Percentiles rank a stretch among this genome's conserved stretches.
phyloP scores from a whole-genome alignment of 2,888 invertebrate genomes.

The Onchidella celtica region DNA sequence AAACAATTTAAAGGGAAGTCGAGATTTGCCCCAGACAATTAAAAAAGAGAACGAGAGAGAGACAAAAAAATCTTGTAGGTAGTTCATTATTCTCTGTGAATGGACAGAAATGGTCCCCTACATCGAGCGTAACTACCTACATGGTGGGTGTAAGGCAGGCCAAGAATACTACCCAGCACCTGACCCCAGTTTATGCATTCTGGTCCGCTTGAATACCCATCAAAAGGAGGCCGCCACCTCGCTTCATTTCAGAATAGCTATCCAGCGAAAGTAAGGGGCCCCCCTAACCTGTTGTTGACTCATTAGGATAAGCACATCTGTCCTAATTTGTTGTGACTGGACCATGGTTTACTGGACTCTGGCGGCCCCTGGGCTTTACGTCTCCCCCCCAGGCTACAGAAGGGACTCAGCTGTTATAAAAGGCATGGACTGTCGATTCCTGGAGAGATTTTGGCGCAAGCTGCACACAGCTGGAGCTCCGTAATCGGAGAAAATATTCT shows the following conservation, averaged over 20 bases:
- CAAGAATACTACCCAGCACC: not conserved
- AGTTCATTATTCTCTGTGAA: too few relatives aligned
- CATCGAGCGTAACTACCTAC: not conserved
- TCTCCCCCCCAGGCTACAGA: not conserved
- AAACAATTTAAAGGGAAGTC: too few relatives aligned
- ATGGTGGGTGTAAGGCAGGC: not conserved
- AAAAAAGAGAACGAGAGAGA: too few relatives aligned
- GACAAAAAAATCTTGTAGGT: too few relatives aligned
- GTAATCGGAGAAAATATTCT: not conserved
- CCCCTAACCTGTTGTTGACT: not conserved
- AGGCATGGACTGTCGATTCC: not conserved
- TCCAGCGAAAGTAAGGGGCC: not conserved
- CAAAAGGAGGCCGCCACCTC: not conserved
- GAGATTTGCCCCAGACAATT: too few relatives aligned
- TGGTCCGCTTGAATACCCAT: not conserved
- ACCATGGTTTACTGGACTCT: not conserved
- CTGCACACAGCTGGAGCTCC: not conserved
- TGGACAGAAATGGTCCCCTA: not conserved
- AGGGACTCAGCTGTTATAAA: not conserved
- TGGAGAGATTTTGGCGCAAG: not conserved
- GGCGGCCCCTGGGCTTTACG: not conserved
- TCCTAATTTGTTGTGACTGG: conserved; percentile 25
- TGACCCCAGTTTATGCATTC: not conserved
- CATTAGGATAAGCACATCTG: conserved; percentile 21
- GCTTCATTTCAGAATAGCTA: not conserved